Conservation (phyloP, 2,888 invertebrate species). For the Andrena camellia region DNA sequence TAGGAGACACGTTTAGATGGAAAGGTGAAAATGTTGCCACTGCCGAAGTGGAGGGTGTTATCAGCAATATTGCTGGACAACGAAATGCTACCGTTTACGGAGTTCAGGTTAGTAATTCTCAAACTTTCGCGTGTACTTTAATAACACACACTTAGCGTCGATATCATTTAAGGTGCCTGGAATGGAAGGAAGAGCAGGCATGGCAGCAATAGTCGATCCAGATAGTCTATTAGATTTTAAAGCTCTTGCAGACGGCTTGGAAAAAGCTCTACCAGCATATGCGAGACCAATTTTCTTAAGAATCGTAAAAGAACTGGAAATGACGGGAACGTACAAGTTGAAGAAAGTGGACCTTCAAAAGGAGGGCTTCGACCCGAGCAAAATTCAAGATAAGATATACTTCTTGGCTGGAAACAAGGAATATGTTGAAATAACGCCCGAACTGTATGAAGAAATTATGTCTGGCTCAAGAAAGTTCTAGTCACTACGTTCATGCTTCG, state of each 20-base stretch:
- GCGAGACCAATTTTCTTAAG: constrained; percentile 89
- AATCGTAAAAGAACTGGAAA: constrained; percentile 87
- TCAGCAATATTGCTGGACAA: constrained; percentile 87
- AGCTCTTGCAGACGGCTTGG: constrained; percentile 84
- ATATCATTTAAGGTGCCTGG: constrained; percentile 83
- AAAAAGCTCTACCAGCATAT: constrained; percentile 87
- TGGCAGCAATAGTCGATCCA: constrained; percentile 88
- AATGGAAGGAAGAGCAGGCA: constrained; percentile 88
- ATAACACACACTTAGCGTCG: background rate
- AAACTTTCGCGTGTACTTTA: background rate
- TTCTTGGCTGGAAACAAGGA: constrained; percentile 84
- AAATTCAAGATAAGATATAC: constrained; percentile 87
- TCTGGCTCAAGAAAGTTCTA: constrained; percentile 84
- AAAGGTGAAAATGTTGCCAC: constrained; percentile 91
- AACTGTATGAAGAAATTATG: constrained; percentile 86
- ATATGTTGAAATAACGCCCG: constrained; percentile 89
- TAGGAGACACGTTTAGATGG: constrained; percentile 89
- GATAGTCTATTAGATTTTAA: constrained; percentile 85
- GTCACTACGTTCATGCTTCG: constrained; percentile 43
- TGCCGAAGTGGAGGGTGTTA: constrained; percentile 88
- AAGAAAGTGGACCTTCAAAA: constrained; percentile 88
- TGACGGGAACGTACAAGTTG: constrained; percentile 90
- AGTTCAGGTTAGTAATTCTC: constrained; percentile 89
- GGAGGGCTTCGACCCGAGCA: constrained; percentile 87
- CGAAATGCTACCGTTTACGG: constrained; percentile 97